These are phyloP conservation scores for Pharmacophagus antenor DNA, from an alignment of 2,888 invertebrate genomes.

Conservation along the genomic window DNA sequence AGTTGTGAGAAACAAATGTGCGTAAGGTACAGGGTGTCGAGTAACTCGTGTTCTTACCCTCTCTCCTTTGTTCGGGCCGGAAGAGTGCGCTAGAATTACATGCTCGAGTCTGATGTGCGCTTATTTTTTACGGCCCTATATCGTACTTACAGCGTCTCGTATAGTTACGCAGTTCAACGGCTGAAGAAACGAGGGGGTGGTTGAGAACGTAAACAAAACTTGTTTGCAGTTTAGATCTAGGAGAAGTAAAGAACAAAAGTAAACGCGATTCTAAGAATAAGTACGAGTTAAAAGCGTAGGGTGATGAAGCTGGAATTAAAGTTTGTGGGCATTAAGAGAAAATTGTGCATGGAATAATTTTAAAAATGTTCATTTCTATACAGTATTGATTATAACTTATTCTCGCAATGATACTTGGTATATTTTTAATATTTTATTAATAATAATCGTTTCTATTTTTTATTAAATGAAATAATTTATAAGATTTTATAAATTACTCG, in stretches of 20 bases:
- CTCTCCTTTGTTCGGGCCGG: conserved; percentile 80
- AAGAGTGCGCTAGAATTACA: conserved; percentile 82
- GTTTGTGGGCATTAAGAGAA: background rate
- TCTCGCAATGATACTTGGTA: background rate
- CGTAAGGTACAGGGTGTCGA: conserved; percentile 80
- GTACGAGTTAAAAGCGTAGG: conserved; percentile 21
- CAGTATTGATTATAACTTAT: background rate
- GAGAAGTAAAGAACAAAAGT: conserved; percentile 37
- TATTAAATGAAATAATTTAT: too few relatives aligned
- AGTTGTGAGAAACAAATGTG: conserved; percentile 78
- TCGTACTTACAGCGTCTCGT: conserved; percentile 71
- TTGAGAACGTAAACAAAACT: conserved; percentile 67
- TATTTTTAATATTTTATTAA: too few relatives aligned
- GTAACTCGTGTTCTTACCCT: conserved; percentile 81
- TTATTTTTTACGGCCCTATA: conserved; percentile 80
- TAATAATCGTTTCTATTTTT: too few relatives aligned
- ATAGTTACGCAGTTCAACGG: conserved; percentile 78
- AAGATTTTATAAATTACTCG: too few relatives aligned
- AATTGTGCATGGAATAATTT: background rate
- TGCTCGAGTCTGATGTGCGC: conserved; percentile 80
- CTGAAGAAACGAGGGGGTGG: conserved; percentile 73
- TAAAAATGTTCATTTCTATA: background rate
- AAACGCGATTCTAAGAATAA: conserved; percentile 42
- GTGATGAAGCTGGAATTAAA: conserved; percentile 11
- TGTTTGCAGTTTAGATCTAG: conserved; percentile 62